phyloP scores from a whole-genome alignment of 1,140 invertebrate genomes.

The Macrobrachium rosenbergii region DNA sequence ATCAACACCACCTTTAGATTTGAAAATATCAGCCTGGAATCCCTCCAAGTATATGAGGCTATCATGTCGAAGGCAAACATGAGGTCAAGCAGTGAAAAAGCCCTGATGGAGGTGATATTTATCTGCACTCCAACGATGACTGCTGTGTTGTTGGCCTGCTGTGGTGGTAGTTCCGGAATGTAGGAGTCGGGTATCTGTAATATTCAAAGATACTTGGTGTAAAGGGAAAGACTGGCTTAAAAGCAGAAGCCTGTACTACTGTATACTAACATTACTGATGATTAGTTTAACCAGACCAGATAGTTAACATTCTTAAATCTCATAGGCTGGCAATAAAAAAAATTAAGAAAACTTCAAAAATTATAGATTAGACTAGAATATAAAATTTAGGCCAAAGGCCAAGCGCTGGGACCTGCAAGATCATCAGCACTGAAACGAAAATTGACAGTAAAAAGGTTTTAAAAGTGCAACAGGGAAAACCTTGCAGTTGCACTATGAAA shows the following conservation, averaged over 20 bases:
- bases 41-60: slow-evolving; percentile 1
- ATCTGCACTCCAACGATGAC: not conserved
- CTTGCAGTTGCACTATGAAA: no score
- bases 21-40: slow-evolving; percentile 26
- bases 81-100: slow-evolving; percentile 32
- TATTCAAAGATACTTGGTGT: not conserved
- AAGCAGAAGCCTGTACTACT: not conserved
- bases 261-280: not conserved
- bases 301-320: no score
- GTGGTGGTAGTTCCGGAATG: slow-evolving; percentile 11
- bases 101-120: slow-evolving; percentile 34
- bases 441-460: no score
- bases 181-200: not conserved
- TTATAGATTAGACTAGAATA: no score
- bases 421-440: no score
- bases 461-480: no score
- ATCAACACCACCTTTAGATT: slow-evolving; percentile 8
- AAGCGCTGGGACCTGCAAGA: no score
- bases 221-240: not conserved
- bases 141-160: not conserved
- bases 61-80: slow-evolving; percentile 31
- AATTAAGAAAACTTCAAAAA: no score
- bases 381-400: no score
- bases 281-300: no score
- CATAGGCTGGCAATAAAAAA: no score